These are phyloP conservation scores for Tenthredo mesomela DNA, from an alignment of 2,888 invertebrate genomes.

Conservation along the genomic window DNA sequence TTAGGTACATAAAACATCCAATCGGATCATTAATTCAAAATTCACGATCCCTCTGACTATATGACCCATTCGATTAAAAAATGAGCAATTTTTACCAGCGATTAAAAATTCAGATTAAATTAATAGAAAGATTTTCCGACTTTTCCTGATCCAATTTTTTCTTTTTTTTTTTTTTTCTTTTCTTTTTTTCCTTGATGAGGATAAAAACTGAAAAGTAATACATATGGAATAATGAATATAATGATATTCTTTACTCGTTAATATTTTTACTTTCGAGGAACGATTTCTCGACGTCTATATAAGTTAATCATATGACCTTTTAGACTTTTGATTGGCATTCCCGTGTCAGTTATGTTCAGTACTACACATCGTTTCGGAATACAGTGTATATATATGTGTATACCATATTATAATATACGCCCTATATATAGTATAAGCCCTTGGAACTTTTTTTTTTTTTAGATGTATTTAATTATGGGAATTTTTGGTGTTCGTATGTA, in stretches of 20 bases:
- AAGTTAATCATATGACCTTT: slow-evolving; percentile 19
- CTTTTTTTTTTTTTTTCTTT: no score
- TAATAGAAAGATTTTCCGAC: no score
- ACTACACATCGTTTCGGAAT: slow-evolving; percentile 20
- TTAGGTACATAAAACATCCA: not conserved
- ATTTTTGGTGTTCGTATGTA: not conserved
- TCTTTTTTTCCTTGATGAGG: no score
- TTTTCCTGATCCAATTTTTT: no score
- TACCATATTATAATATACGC: not conserved
- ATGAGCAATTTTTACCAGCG: not conserved
- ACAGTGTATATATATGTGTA: not conserved
- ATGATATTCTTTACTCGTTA: not conserved
- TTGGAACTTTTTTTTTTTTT: not conserved
- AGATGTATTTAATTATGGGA: not conserved
- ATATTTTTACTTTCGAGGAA: not conserved
- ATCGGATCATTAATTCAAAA: not conserved
- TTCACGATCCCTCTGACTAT: not conserved
- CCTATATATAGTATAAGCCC: not conserved
- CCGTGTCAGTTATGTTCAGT: not conserved
- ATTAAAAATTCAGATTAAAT: no score
- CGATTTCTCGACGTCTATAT: not conserved
- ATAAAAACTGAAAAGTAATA: no score
- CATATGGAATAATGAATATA: not conserved
- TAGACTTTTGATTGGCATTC: not conserved
- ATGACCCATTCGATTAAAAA: not conserved